These are phyloP conservation scores for Grapholita molesta DNA, from an alignment of 1,140 invertebrate species.

Conservation along the genomic window DNA sequence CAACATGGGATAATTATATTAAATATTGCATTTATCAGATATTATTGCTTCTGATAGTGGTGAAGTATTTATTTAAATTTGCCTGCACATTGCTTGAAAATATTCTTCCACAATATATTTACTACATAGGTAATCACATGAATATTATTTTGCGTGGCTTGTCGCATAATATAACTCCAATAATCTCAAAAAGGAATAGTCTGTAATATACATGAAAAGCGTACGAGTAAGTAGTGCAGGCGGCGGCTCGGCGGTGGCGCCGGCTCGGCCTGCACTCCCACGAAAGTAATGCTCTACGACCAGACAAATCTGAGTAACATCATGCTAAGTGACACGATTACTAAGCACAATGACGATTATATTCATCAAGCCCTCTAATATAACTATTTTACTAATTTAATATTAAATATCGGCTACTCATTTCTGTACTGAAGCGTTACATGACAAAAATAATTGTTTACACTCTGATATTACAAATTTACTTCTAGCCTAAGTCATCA, in stretches of 20 bases:
- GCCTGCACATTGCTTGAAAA: slow-evolving; percentile 28
- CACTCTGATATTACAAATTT: slow-evolving; percentile 10
- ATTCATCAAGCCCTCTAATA: slow-evolving; percentile 72
- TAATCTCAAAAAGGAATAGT: slow-evolving; percentile 49
- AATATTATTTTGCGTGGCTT: slow-evolving; percentile 33
- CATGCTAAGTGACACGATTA: slow-evolving; percentile 68
- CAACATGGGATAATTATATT: not conserved
- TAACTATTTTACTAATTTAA: slow-evolving; percentile 61
- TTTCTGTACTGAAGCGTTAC: slow-evolving; percentile 67
- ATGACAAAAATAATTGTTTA: slow-evolving; percentile 51
- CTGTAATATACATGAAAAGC: slow-evolving; percentile 35
- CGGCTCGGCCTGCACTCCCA: not conserved
- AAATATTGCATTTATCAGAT: not conserved
- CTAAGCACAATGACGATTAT: slow-evolving; percentile 76
- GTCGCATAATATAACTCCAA: slow-evolving; percentile 52
- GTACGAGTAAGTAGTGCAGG: not conserved
- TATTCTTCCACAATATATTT: slow-evolving; percentile 27
- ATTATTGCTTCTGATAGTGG: slow-evolving; percentile 1
- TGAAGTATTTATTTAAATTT: slow-evolving; percentile 14
- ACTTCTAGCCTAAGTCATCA: not conserved
- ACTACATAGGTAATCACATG: slow-evolving; percentile 30
- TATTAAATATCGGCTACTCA: slow-evolving; percentile 65
- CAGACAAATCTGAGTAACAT: slow-evolving; percentile 64
- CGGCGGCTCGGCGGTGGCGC: not conserved
- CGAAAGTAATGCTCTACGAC: slow-evolving; percentile 45